Evolutionary conservation across 1,140 invertebrate species (phyloP), one percentile per base, ranked within the genome.

Genomic region (Chironomus tepperi): DNA sequence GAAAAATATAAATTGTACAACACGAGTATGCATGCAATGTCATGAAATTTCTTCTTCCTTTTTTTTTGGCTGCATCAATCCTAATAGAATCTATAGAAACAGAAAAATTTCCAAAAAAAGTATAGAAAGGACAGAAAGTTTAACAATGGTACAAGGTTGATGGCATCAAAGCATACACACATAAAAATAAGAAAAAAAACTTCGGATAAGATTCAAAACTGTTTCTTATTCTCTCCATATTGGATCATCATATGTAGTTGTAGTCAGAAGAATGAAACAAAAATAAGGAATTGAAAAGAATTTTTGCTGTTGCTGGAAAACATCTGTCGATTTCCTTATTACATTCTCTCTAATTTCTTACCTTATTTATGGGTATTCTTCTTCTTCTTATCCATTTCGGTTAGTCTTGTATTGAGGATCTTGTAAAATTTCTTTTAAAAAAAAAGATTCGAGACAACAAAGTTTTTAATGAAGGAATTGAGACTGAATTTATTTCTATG

Each of bases 331-430:
- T 57, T 57, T 57, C 47, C 47, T 57, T 57, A 57, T 57, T 57
- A 57, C 47, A 57, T 57, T 57, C 47, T 57, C 47, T 57, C 47
- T 57, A 57, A n/a, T 57, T 57, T 57, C 47, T 57, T 57, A 57
- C 47, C 47, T 57, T 57, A 34, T 34, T 34, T 34, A 34, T 34
- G 24, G 24, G 24, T 34, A 34, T 34, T 34, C 24, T 34, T 34
- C 24, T 34, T 34, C 47, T 57, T 57, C 12, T 57, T 47, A 47
- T 47, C 2, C 24, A 34, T 47, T 47, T 47, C 43, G 8, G 43
- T 15, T 47, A 15, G 12, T 57, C 47, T 57, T 3, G 12, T 12
- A 1, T 57, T n/a, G 12, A 12, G 47, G 12, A 57, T n/a, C 12
- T 57, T 57, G 12, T n/a, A 57, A 57, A 57, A 57, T 57, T 57